Base-by-base conservation (phyloP, 64 coral and sea anemone genomes). In the Dendrophyllia cribrosa region DNA sequence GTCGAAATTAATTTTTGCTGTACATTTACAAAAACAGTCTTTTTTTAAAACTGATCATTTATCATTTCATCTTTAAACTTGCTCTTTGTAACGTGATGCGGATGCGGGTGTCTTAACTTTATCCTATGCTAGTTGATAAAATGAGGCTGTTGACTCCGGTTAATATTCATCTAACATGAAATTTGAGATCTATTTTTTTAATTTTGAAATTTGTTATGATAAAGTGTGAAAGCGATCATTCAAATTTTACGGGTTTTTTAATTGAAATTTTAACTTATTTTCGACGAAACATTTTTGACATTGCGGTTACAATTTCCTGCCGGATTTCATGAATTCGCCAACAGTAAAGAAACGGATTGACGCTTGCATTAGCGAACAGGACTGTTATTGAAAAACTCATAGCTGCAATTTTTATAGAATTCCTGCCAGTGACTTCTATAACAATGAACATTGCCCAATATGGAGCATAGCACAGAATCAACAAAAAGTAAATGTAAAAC, bases 291-390 rank as follows among this genome's bases (percentile, higher is more conserved):
- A 63, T 44, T n/a, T 43, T 82, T 8, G 13, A 19, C 13, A 45
- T 9, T n/a, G 34, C 34, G 15, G 5, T 49, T 64, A 64, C 7
- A 64, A 64, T 65, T 61, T 82, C 78, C 2, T 17, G 58, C 0
- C 78, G 78, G 10, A 82, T 47, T 21, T 82, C 78, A 3, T 49
- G 78, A 82, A 82, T 82, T 82, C 78, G 13, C 78, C 78, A 64
- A 13, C 78, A 82, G 6, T 82, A 82, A 45, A 82, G 78, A 82
- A 82, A 82, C 16, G 78, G 78, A 20, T 82, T 82, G 0, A 82
- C 4, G 7, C 58, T 64, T 17, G 58, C 78, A 26, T 82, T 82
- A 25, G 78, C 78, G 25, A 82, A 82, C 26, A 82, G 17, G 14
- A 82, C 9, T 65, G 78, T 82, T 1, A 82, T 82, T 82, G 78